These are phyloP conservation scores for Labeo catla DNA, from an alignment of 2,113 vertebrate species.

Conservation along the genomic window DNA sequence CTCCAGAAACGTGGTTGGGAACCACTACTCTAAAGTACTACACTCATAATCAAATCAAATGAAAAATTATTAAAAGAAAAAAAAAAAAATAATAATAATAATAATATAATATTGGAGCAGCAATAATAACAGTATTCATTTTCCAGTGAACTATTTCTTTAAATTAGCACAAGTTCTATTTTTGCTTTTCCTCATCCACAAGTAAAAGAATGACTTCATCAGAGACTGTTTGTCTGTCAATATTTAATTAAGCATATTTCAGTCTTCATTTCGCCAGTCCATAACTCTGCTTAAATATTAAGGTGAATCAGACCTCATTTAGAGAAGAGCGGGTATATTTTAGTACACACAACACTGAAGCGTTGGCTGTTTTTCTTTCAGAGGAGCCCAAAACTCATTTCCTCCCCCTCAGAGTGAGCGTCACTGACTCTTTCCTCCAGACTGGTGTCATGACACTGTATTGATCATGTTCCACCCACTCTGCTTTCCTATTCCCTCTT, in stretches of 20 bases:
- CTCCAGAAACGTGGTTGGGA: no score
- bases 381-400: slow-evolving; percentile 35
- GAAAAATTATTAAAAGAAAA: no score
- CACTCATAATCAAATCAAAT: no score
- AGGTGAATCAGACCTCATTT: slow-evolving; percentile 77
- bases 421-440: slow-evolving; percentile 32
- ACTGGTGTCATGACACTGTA: slow-evolving; percentile 42
- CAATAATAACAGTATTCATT: background rate
- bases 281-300: slow-evolving; percentile 81
- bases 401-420: background rate
- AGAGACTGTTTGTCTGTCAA: slow-evolving; percentile 79
- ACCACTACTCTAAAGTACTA: no score
- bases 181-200: background rate
- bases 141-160: slow-evolving; percentile 64
- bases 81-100: no score
- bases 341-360: slow-evolving; percentile 64
- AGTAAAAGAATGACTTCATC: slow-evolving; percentile 53
- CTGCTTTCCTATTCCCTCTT: slow-evolving; percentile 32
- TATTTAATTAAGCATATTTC: slow-evolving; percentile 81
- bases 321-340: slow-evolving; percentile 74
- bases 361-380: slow-evolving; percentile 26
- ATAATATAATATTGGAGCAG: background rate
- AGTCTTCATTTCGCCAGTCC: slow-evolving; percentile 71
- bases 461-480: slow-evolving; percentile 31
- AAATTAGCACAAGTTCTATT: slow-evolving; percentile 42